These are phyloP conservation scores for Crypturellus tataupa DNA, from an alignment of 2,797 vertebrate genomes.

Conservation along the genomic window DNA sequence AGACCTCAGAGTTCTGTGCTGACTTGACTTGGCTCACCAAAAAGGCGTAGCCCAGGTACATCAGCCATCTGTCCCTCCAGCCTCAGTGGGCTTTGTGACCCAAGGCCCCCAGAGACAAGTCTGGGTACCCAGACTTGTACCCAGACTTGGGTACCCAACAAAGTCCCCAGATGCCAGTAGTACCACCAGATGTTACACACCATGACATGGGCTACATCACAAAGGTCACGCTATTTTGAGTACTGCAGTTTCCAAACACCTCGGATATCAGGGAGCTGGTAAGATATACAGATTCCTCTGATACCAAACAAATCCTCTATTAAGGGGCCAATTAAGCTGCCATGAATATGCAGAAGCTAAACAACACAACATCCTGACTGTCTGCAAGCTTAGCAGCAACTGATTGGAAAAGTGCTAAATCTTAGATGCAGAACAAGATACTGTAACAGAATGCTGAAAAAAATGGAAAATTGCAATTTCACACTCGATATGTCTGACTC, in stretches of 20 bases:
- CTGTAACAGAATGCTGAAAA: neutral
- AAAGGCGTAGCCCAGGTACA: neutral
- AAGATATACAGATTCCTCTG: neutral
- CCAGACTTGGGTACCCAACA: too few relatives aligned
- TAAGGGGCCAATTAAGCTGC: neutral
- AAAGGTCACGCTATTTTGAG: neutral
- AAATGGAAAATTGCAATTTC: neutral
- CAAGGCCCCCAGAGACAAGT: neutral
- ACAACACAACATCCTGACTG: neutral
- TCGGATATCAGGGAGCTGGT: neutral
- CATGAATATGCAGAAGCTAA: neutral
- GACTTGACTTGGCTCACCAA: neutral
- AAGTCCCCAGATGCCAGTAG: neutral
- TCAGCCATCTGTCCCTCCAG: neutral
- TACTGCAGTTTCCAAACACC: neutral
- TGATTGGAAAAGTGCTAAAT: neutral
- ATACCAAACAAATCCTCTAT: neutral
- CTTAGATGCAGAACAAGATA: neutral
- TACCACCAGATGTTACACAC: neutral
- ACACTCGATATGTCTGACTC: neutral
- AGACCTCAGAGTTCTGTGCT: neutral
- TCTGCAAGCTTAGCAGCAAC: neutral
- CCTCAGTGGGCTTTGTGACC: neutral
- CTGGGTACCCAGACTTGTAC: too few relatives aligned
- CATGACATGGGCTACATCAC: neutral